Conservation (phyloP, 2,797 vertebrate genomes). For the Neosilurus mollespiculum region DNA sequence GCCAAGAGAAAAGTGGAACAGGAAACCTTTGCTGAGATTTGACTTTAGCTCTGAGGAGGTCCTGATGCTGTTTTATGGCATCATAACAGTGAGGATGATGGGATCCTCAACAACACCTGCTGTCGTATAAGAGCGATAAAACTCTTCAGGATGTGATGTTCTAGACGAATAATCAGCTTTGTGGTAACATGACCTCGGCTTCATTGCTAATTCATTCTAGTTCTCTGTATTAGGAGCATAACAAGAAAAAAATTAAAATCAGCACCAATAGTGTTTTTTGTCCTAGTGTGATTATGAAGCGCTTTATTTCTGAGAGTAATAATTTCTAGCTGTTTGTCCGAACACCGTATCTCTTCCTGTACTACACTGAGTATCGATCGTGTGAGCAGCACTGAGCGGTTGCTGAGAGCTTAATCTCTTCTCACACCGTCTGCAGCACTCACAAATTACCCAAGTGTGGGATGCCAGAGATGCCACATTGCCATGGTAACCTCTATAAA, state of each 20-base stretch:
- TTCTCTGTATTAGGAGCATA: too few relatives aligned
- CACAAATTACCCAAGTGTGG: constrained; percentile 25
- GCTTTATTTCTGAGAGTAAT: background rate
- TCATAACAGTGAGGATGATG: too few relatives aligned
- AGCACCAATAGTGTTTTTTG: too few relatives aligned
- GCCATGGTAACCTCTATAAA: constrained; percentile 45
- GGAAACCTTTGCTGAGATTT: too few relatives aligned
- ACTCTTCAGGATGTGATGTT: background rate
- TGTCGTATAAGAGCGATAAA: background rate
- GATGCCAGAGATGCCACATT: constrained; percentile 30
- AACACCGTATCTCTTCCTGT: background rate
- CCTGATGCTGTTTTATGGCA: too few relatives aligned
- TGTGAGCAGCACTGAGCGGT: background rate
- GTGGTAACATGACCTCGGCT: background rate
- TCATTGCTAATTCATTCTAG: background rate
- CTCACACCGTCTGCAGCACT: constrained; percentile 15
- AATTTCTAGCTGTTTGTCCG: too few relatives aligned
- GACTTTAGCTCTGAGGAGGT: too few relatives aligned
- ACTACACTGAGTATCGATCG: background rate
- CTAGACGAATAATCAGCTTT: background rate
- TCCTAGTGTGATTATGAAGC: background rate
- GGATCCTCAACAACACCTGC: too few relatives aligned
- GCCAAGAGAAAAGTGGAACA: too few relatives aligned
- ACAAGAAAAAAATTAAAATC: background rate
- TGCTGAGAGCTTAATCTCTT: constrained; percentile 14